Evolutionary conservation across 2,113 vertebrate genomes (phyloP).

Genomic region (Nycticorax nycticorax): DNA sequence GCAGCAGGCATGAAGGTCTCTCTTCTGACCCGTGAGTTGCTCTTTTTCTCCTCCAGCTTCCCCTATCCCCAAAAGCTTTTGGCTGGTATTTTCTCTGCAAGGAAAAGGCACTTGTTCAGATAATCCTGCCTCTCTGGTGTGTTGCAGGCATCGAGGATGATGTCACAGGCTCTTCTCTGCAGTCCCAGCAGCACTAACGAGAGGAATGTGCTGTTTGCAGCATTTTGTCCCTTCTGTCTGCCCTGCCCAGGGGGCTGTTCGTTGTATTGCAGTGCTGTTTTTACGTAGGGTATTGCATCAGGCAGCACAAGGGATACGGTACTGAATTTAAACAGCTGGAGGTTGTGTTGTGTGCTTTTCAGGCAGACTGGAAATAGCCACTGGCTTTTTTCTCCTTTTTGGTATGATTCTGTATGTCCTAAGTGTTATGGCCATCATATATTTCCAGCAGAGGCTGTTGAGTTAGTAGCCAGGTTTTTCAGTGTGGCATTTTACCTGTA

Average conservation of each 20-base stretch:
- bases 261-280: not conserved
- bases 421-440: not conserved
- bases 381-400: not conserved
- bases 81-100: not conserved
- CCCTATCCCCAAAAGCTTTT: not conserved
- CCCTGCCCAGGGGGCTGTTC: not conserved
- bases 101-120: not conserved
- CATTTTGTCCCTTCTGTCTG: not conserved
- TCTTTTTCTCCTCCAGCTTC: not conserved
- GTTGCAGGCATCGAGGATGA: not conserved
- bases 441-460: not conserved
- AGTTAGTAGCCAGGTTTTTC: not conserved
- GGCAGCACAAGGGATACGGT: not conserved
- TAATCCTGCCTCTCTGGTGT: not conserved
- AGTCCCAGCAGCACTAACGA: not conserved
- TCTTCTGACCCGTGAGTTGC: not conserved
- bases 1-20: not conserved
- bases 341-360: not conserved
- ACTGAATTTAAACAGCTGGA: conserved; percentile 6
- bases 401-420: not conserved
- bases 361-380: not conserved
- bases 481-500: not conserved
- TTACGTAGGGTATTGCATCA: not conserved
- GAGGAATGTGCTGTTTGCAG: not conserved
- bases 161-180: not conserved